phyloP scores from a whole-genome alignment of 2,113 vertebrate species.

The Takifugu bimaculatus region DNA sequence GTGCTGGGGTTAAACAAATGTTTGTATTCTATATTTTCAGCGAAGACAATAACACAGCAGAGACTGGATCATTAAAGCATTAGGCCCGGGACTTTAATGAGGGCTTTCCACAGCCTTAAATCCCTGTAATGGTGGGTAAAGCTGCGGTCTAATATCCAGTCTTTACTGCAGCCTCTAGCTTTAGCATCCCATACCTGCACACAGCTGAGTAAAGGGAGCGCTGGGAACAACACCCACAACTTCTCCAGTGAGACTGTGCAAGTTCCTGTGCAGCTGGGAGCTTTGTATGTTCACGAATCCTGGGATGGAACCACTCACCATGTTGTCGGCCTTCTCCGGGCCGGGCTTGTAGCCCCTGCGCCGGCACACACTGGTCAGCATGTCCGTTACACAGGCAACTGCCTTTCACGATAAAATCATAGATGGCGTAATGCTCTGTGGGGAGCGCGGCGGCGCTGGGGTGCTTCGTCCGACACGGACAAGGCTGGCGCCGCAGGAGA shows the following conservation, averaged over 20 bases:
- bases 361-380: constrained; percentile 81
- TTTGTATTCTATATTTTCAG: constrained; percentile 42
- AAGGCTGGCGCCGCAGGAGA: constrained; percentile 80
- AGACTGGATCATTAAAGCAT: constrained; percentile 51
- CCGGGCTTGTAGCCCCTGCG: constrained; percentile 67
- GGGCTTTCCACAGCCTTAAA: constrained; percentile 53
- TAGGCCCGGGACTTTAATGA: constrained; percentile 57
- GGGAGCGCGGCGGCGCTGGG: constrained; percentile 44
- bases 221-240: constrained; percentile 38
- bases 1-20: constrained; percentile 33
- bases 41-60: constrained; percentile 36
- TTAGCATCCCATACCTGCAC: constrained; percentile 27
- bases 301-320: constrained; percentile 74
- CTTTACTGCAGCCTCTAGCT: constrained; percentile 29
- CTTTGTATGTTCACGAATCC: background rate
- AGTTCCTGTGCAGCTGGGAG: background rate
- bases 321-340: constrained; percentile 65
- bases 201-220: constrained; percentile 39
- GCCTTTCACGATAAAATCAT: constrained; percentile 90
- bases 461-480: constrained; percentile 76
- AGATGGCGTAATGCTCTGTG: constrained; percentile 81
- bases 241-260: background rate
- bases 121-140: constrained; percentile 59
- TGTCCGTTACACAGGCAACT: constrained; percentile 93
- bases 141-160: constrained; percentile 36